Conservation (phyloP, 2,113 vertebrate genomes). For the Python bivittatus region DNA sequence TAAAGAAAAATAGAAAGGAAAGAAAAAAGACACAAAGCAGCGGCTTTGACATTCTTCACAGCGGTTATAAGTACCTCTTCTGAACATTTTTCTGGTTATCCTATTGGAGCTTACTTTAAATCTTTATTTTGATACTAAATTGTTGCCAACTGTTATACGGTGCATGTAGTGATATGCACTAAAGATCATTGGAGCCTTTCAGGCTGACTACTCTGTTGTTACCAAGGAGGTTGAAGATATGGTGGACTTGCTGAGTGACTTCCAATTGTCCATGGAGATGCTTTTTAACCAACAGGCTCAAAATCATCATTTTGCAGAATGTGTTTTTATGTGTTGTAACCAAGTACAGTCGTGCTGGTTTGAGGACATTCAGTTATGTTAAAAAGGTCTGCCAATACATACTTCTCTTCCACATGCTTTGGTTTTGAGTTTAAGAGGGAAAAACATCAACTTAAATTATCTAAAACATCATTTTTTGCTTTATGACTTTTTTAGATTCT, state of each 20-base stretch:
- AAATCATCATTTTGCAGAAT: background rate
- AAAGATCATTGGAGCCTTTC: background rate
- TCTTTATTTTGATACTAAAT: background rate
- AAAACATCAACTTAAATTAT: conserved; percentile 28
- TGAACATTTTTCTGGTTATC: background rate
- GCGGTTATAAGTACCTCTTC: too few relatives aligned
- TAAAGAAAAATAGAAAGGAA: too few relatives aligned
- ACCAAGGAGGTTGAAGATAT: background rate
- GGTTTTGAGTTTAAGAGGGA: conserved; percentile 30
- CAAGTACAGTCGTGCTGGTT: background rate
- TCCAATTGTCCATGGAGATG: background rate
- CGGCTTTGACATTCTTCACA: too few relatives aligned
- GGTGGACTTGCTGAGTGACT: background rate
- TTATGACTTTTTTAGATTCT: conserved; percentile 51
- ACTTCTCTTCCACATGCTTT: conserved; percentile 46
- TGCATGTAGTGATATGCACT: background rate
- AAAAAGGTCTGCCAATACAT: conserved; percentile 8
- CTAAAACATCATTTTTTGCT: conserved; percentile 52
- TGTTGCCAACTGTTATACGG: background rate
- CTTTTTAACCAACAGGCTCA: background rate
- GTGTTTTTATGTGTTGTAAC: background rate
- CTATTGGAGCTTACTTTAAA: background rate
- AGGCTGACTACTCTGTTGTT: background rate
- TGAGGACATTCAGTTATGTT: conserved; percentile 19
- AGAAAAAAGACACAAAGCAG: too few relatives aligned